A percentile compares a stretch with the other conserved stretches of the same genome.
Conservation (phyloP, 2,888 invertebrate species). For the Luperina nickerlii region DNA sequence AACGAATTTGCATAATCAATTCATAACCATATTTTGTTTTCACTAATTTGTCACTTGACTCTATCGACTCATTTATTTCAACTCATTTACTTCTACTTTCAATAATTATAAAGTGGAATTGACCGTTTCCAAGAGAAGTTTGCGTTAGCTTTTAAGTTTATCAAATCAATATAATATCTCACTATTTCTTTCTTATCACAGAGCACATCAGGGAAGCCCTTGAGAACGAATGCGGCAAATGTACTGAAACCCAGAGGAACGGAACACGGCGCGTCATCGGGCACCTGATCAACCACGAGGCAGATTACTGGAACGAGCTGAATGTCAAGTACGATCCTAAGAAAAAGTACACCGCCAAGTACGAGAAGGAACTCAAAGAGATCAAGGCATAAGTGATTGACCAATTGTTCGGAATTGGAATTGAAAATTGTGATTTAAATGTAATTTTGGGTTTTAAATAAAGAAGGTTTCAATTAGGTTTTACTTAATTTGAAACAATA, state of each 20-base stretch:
- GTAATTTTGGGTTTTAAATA: constrained; percentile 21
- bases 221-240: constrained; percentile 74
- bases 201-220: constrained; percentile 79
- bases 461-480: constrained; percentile 9
- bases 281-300: constrained; percentile 76
- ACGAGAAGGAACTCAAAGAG: constrained; percentile 77
- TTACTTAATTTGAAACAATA: neutral
- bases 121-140: neutral
- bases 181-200: constrained; percentile 49
- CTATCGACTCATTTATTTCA: neutral
- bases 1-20: neutral
- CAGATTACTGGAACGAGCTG: constrained; percentile 80
- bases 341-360: constrained; percentile 75
- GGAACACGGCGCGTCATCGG: constrained; percentile 73
- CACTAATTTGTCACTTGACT: neutral
- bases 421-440: constrained; percentile 17
- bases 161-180: neutral
- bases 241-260: constrained; percentile 72
- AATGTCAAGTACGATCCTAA: constrained; percentile 81
- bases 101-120: too few relatives aligned
- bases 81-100: too few relatives aligned
- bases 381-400: constrained; percentile 59
- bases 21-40: neutral
- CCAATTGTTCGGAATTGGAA: constrained; percentile 9
- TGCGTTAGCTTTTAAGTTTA: neutral